phyloP scores from a whole-genome alignment of 92 coral and sea anemone species.

The Scolanthus callimorphus region DNA sequence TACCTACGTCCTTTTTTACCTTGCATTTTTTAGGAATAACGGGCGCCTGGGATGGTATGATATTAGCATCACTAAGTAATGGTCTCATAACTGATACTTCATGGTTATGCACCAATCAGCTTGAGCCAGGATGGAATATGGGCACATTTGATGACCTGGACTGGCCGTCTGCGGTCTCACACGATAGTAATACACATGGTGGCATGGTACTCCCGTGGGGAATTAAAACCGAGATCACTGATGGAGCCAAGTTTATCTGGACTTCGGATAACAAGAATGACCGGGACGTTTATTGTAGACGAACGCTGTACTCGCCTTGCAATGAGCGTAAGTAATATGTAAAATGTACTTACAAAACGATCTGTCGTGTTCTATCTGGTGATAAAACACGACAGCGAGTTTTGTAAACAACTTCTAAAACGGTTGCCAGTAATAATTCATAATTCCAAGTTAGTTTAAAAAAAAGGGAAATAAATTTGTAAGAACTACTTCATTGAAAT shows the following conservation, averaged over 20 bases:
- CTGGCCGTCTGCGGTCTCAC: slow-evolving; percentile 49
- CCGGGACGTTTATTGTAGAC: slow-evolving; percentile 54
- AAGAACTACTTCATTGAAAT: no score
- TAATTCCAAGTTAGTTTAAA: no score
- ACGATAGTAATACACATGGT: slow-evolving; percentile 18
- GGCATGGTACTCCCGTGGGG: slow-evolving; percentile 37
- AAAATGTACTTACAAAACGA: no score
- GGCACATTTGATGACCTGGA: slow-evolving; percentile 37
- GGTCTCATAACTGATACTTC: slow-evolving; percentile 55
- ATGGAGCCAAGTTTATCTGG: slow-evolving; percentile 66
- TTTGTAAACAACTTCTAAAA: no score
- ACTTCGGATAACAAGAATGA: slow-evolving; percentile 33
- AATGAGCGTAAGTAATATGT: slow-evolving; percentile 28
- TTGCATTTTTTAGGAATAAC: background rate
- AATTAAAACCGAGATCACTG: slow-evolving; percentile 18
- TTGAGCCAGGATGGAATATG: slow-evolving; percentile 59
- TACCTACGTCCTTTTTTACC: background rate
- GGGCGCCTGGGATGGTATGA: slow-evolving; percentile 18
- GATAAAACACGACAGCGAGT: no score
- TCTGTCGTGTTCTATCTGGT: no score
- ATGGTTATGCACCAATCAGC: slow-evolving; percentile 45
- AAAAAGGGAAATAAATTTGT: no score
- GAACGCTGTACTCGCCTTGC: slow-evolving; percentile 23
- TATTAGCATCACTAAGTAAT: slow-evolving; percentile 56
- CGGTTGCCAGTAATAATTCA: no score